Conservation (phyloP, 2,797 vertebrate species). For the Sebastolobus altivelis region DNA sequence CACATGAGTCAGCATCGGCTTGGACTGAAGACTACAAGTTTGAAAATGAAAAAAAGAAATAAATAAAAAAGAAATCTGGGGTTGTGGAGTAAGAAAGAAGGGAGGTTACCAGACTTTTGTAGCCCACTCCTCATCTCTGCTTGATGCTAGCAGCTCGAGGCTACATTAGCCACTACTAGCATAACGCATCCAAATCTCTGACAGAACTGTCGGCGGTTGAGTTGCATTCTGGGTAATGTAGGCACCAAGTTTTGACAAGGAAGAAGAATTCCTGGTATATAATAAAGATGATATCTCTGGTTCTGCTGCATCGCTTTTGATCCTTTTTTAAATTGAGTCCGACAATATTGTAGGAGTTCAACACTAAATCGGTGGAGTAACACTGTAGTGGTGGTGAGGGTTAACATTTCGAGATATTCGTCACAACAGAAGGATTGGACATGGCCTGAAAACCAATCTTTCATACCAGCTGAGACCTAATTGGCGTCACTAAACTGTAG, state of each 20-base stretch:
- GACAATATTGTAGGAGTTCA: not conserved
- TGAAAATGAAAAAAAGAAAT: too few relatives aligned
- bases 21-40: not conserved
- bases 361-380: fast-evolving
- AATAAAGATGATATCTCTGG: not conserved
- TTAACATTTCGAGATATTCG: not conserved
- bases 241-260: not conserved
- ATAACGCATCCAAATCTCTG: not conserved
- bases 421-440: constrained; percentile 9
- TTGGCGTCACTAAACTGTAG: constrained; percentile 26
- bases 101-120: not conserved
- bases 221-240: not conserved
- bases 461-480: constrained; percentile 30
- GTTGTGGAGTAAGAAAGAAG: not conserved
- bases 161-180: not conserved
- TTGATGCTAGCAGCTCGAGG: not conserved
- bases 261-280: not conserved
- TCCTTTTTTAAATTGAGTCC: not conserved
- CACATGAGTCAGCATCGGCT: not conserved
- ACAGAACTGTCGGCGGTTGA: not conserved
- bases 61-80: too few relatives aligned
- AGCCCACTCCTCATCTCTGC: not conserved
- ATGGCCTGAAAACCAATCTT: constrained; percentile 32
- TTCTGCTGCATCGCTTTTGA: not conserved
- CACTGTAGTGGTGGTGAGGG: not conserved